Base-by-base conservation (phyloP, 2,888 invertebrate species). In the Dusona sp. region DNA sequence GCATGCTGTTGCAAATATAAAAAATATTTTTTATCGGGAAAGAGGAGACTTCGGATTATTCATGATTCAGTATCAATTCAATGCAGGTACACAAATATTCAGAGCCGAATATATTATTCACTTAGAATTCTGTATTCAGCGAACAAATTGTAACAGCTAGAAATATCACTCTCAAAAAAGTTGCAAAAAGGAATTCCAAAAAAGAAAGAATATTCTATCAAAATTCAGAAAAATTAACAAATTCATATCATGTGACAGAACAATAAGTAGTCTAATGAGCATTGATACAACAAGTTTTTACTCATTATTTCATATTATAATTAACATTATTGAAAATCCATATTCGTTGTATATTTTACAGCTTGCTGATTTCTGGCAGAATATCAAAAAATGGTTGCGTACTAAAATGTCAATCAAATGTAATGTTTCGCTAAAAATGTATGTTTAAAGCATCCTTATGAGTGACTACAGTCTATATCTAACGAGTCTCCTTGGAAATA, bases 401-500 rank as follows among this genome's bases (percentile, higher is more conserved):
- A 48, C 48, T 48, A 4, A 48, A 19, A n/a, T 16, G 19, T 48
- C 25, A 13, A 16, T 16, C 0, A 4, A 29, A 29, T 6, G 4
- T 13, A 29, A 13, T 29, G 25, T 57, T 57, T 29, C 9, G 45
- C 4, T 13, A 25, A 29, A 9, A 57, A 25, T 22, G 25, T 13
- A 57, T 57, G 25, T 11, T 25, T 13, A 13, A 25, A 57, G 13
- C 25, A 29, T 29, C 16, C 6, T 61, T 13, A 29, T 61, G 7
- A 16, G 64, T 51, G 65, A n/a, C n/a, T 33, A 38, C 48, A 36
- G 70, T 33, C 48, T 42, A 42, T 67, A 54, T 29, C 45, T 65
- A 45, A 64, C 11, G 38, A 42, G 61, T 36, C 11, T 16, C 7
- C 16, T 51, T 22, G 19, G 82, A 67, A 45, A 38, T 29, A 64